Percentiles rank a stretch among this genome's conserved stretches.
phyloP scores from a whole-genome alignment of 2,888 invertebrate species.

The Cheilosia urbana region DNA sequence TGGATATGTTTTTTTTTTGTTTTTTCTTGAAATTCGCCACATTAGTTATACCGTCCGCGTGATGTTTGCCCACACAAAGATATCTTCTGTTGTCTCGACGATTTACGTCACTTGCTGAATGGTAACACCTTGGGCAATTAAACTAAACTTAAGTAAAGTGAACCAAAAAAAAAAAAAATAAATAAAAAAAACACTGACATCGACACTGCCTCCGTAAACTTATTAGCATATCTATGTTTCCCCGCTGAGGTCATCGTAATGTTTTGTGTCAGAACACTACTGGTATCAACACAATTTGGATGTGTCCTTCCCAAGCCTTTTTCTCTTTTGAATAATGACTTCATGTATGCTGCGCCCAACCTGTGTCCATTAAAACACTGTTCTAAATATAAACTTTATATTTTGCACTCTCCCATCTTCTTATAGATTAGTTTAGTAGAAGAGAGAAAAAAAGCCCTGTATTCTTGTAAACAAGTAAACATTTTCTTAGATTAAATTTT shows the following conservation, averaged over 20 bases:
- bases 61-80: too few species aligned
- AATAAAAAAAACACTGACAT: neutral
- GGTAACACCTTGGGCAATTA: too few species aligned
- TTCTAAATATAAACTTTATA: constrained; percentile 8
- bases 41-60: too few species aligned
- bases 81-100: too few species aligned
- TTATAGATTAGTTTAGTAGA: neutral
- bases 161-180: too few species aligned
- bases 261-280: too few species aligned
- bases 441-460: neutral
- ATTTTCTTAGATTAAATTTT: constrained; percentile 1
- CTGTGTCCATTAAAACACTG: constrained; percentile 11
- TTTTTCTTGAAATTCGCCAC: too few species aligned
- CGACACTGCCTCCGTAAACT: neutral
- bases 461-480: constrained; percentile 8
- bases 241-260: too few species aligned
- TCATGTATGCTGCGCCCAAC: constrained; percentile 5
- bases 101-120: too few species aligned
- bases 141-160: too few species aligned
- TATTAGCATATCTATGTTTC: neutral
- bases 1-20: too few species aligned
- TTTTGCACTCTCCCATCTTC: neutral
- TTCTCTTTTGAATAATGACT: neutral
- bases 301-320: neutral
- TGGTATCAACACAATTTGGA: neutral